Conservation (phyloP, 2,797 vertebrate species). For the Anabas testudineus region DNA sequence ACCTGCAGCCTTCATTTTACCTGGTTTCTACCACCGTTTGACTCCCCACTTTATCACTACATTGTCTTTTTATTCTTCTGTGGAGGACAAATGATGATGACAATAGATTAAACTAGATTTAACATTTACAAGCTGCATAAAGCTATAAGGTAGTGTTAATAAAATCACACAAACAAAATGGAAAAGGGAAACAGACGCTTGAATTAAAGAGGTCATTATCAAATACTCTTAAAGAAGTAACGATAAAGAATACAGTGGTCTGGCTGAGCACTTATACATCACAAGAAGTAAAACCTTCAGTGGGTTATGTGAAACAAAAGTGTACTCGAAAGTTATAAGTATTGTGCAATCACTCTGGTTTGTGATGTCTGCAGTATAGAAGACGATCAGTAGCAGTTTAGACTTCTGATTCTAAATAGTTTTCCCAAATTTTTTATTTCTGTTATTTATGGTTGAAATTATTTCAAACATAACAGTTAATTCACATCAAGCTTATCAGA, state of each 20-base stretch:
- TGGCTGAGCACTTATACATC: too few relatives aligned
- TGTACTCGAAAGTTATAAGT: neutral
- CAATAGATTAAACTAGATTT: neutral
- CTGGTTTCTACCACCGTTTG: slow-evolving; percentile 20
- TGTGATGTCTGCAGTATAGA: too few relatives aligned
- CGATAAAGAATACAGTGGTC: neutral
- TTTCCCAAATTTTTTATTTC: neutral
- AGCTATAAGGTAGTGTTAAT: neutral
- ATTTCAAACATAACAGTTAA: too few relatives aligned
- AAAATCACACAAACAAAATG: neutral
- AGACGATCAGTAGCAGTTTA: neutral
- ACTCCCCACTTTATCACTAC: slow-evolving; percentile 13
- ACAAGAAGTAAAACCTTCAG: neutral
- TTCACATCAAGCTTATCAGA: too few relatives aligned
- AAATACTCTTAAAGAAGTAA: neutral
- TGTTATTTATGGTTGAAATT: too few relatives aligned
- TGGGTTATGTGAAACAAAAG: neutral
- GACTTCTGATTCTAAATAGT: neutral
- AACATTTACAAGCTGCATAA: neutral
- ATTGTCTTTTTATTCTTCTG: slow-evolving; percentile 24
- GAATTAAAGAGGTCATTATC: neutral
- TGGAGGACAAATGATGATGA: neutral
- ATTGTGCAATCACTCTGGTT: neutral
- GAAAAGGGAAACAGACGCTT: neutral
- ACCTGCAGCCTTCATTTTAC: slow-evolving; percentile 43